Percentiles rank a stretch among this genome's conserved stretches.
These are phyloP conservation scores for Mesoclemmys tuberculata DNA, from an alignment of 2,113 vertebrate species.

Conservation along the genomic window DNA sequence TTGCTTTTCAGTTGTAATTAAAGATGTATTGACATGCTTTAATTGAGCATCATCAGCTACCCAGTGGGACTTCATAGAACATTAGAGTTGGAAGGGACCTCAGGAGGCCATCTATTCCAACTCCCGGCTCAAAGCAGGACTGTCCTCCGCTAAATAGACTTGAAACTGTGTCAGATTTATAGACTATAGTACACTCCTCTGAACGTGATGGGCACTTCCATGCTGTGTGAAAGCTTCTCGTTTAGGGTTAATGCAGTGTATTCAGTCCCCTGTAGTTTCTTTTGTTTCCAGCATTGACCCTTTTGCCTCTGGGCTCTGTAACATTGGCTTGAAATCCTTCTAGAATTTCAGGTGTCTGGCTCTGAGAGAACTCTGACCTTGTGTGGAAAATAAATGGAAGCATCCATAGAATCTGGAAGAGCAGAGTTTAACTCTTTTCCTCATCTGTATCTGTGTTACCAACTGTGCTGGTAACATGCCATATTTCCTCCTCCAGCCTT, in stretches of 20 bases:
- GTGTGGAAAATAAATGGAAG: not conserved
- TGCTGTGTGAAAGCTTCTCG: not conserved
- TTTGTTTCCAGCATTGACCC: not conserved
- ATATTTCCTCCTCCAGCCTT: not conserved
- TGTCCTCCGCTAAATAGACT: too few species aligned
- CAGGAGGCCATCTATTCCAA: too few species aligned
- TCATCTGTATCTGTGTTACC: not conserved
- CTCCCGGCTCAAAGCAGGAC: too few species aligned
- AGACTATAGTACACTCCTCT: not conserved
- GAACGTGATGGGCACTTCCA: not conserved
- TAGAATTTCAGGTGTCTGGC: not conserved
- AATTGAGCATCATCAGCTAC: fast-evolving
- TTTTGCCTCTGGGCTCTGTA: not conserved
- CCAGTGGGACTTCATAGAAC: not conserved
- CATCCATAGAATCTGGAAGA: not conserved
- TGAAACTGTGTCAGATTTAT: not conserved
- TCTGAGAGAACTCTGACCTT: not conserved
- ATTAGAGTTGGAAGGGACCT: too few species aligned
- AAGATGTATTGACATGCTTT: not conserved
- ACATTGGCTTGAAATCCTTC: not conserved
- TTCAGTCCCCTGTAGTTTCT: not conserved
- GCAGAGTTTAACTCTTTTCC: not conserved
- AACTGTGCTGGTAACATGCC: not conserved
- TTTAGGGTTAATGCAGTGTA: not conserved
- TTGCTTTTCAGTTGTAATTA: not conserved